Base-by-base conservation (phyloP, 1,140 invertebrate genomes). In the Hycleus cichorii region DNA sequence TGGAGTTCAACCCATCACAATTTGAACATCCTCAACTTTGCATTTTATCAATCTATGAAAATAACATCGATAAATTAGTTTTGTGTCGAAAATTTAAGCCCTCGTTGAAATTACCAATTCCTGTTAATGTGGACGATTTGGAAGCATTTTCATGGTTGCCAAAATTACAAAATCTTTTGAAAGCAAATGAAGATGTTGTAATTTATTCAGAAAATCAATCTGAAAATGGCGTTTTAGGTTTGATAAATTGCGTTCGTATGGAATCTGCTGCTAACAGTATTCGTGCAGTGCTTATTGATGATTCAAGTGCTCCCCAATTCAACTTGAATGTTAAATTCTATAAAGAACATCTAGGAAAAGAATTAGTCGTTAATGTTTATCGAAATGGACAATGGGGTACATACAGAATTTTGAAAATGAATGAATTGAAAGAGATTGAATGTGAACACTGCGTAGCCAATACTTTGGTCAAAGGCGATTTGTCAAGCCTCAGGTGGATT, bases 401-500 rank as follows among this genome's bases (percentile, higher is more conserved):
- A 32, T 84, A 87, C 60, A 61, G 69, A 39, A 68, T 70, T 60
- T 60, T 71, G 4, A 18, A 53, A 3, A 9, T 68, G 32, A 49
- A 59, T 7, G 9, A 39, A 1, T 27, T 10, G 74, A 5, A 60
- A 74, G 39, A 32, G 74, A 3, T 72, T 78, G 6, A 70, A 38
- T 76, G 76, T 0, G 69, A 79, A 49, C 88, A 96, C 75, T 87
- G 84, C 0, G 93, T 83, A 70, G 83, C 88, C 0, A 91, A 95
- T 73, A 83, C 88, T 1, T 61, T 81, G 2, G 85, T 86, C 6
- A 81, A 86, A 62, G 92, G 93, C 47, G 94, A 97, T 72, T 75
- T 98, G 12, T 88, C 87, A 0, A 88, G 88, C 32, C 70, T 98
- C 1, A 81, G 74, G 9, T 98, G 95, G 95, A 75, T 95, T 1